Evolutionary conservation across 2,888 invertebrate genomes (phyloP).

Genomic region (Cheilosia impressa): DNA sequence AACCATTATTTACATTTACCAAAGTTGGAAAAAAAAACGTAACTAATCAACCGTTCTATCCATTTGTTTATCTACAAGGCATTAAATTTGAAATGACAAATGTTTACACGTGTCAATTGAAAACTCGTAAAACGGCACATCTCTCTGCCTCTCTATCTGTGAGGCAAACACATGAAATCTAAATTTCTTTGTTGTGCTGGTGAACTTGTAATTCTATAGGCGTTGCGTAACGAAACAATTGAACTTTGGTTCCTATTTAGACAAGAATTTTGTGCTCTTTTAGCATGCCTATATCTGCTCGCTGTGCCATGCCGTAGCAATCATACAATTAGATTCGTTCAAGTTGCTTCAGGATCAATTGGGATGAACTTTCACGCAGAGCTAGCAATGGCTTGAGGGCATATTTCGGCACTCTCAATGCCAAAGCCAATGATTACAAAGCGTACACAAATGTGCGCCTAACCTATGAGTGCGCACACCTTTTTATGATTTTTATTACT

Average conservation of each 20-base stretch:
- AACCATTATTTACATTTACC: too few species aligned
- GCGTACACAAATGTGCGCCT: not conserved
- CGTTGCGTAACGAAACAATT: not conserved
- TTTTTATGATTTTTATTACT: constrained; percentile 44
- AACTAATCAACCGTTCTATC: not conserved
- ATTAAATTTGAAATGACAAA: not conserved
- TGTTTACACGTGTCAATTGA: constrained; percentile 4
- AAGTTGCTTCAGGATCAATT: not conserved
- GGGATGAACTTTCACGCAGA: not conserved
- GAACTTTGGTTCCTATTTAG: not conserved
- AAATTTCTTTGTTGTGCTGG: not conserved
- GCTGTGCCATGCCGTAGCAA: not conserved
- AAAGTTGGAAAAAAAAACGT: not conserved
- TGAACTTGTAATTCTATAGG: not conserved
- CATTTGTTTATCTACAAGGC: not conserved
- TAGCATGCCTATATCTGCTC: not conserved
- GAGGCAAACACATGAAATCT: not conserved
- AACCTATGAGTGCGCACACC: constrained; percentile 2
- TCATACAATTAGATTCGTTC: not conserved
- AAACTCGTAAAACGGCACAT: not conserved
- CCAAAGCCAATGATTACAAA: not conserved
- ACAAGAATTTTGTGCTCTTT: not conserved
- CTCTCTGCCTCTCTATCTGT: not conserved
- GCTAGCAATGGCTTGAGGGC: not conserved
- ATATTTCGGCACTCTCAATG: not conserved